Percentiles rank a stretch among this genome's conserved stretches.
Conservation (phyloP, 2,888 invertebrate species). For the Teinopalpus imperialis region DNA sequence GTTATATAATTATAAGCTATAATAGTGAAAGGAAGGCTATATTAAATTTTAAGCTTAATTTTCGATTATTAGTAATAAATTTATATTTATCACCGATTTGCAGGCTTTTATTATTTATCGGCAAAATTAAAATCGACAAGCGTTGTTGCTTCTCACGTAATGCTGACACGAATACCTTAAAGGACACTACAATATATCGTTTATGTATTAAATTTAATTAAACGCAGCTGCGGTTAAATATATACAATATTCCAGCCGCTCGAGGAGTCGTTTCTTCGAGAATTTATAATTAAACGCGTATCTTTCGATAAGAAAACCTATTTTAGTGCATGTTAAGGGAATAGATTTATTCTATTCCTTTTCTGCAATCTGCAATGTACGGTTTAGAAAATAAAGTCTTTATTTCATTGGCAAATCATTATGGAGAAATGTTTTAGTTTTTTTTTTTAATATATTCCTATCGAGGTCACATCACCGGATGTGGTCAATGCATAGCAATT, state of each 20-base stretch:
- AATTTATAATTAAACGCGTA: conserved; percentile 24
- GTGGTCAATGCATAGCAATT: conserved; percentile 14
- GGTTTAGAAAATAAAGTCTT: background rate
- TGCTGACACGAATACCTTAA: conserved; percentile 10
- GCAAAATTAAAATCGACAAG: background rate
- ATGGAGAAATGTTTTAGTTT: conserved; percentile 7
- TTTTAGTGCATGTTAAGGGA: conserved; percentile 22
- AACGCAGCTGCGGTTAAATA: conserved; percentile 19
- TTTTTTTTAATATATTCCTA: conserved; percentile 19
- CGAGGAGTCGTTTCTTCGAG: conserved; percentile 18
- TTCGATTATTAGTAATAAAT: no score
- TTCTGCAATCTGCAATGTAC: background rate
- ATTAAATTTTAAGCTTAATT: no score
- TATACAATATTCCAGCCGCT: conserved; percentile 18
- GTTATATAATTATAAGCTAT: no score
- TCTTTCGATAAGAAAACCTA: conserved; percentile 24
- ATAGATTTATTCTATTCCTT: background rate
- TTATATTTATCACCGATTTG: conserved; percentile 1
- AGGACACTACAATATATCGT: conserved; percentile 20
- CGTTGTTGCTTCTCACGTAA: conserved; percentile 1
- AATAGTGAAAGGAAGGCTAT: no score
- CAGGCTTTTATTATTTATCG: conserved; percentile 8
- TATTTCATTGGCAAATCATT: background rate
- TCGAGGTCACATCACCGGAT: conserved; percentile 25
- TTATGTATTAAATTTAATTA: conserved; percentile 24